Percentiles rank a stretch among this genome's conserved stretches.
Conservation (phyloP, 2,113 vertebrate genomes). For the Sinocyclocheilus anshuiensis region DNA sequence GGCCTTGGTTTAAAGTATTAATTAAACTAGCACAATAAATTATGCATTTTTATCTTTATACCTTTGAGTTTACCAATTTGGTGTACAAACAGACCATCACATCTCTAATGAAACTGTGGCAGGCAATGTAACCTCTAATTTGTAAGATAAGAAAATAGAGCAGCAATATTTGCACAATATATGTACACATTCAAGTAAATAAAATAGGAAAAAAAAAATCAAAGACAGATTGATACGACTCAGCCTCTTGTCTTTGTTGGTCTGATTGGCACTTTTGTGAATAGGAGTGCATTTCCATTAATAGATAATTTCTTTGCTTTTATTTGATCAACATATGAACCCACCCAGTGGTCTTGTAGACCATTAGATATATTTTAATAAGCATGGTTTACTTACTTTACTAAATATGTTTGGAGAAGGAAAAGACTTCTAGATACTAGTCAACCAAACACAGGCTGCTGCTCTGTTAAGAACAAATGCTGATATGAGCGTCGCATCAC, state of each 20-base stretch:
- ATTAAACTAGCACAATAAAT: slow-evolving; percentile 61
- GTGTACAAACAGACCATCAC: slow-evolving; percentile 71
- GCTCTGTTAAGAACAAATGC: neutral
- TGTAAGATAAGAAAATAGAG: slow-evolving; percentile 77
- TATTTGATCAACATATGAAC: slow-evolving; percentile 51
- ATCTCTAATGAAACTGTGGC: slow-evolving; percentile 68
- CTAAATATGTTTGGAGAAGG: too few relatives aligned
- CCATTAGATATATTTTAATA: slow-evolving; percentile 47
- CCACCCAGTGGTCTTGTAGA: slow-evolving; percentile 57
- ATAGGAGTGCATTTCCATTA: slow-evolving; percentile 76
- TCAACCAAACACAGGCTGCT: neutral
- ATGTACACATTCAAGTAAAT: slow-evolving; percentile 82
- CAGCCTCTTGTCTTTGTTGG: slow-evolving; percentile 80
- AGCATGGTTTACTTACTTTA: slow-evolving; percentile 25
- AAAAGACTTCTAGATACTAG: neutral
- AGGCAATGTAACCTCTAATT: slow-evolving; percentile 69
- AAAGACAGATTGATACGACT: slow-evolving; percentile 71
- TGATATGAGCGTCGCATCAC: slow-evolving; percentile 40
- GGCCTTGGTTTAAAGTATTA: slow-evolving; percentile 52
- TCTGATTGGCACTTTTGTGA: slow-evolving; percentile 85
- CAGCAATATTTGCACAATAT: slow-evolving; percentile 80
- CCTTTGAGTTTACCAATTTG: slow-evolving; percentile 65
- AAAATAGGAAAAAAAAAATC: slow-evolving; percentile 59
- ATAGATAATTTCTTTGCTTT: slow-evolving; percentile 61
- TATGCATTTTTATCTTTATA: slow-evolving; percentile 41